phyloP scores from a whole-genome alignment of 2,797 vertebrate species.

The Danionella dracula region DNA sequence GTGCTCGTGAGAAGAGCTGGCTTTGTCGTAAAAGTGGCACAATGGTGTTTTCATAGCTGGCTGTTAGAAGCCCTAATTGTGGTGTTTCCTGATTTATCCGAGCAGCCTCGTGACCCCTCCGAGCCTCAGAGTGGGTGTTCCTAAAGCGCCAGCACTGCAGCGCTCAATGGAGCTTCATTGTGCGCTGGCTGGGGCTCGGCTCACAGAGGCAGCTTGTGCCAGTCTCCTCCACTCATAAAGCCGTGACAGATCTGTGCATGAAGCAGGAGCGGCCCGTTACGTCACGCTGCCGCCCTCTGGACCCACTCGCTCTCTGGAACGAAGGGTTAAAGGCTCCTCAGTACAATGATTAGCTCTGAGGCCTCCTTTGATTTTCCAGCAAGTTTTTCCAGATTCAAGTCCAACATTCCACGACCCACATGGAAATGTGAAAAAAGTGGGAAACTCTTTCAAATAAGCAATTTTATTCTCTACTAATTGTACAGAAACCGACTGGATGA shows the following conservation, averaged over 20 bases:
- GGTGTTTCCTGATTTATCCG: conserved; percentile 4
- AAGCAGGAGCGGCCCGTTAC: conserved; percentile 24
- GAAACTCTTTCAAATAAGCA: no score
- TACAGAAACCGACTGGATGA: no score
- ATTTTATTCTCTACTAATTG: no score
- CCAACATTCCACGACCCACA: no score
- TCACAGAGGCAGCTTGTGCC: conserved; percentile 72
- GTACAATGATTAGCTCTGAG: no score
- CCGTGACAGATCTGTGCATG: conserved; percentile 50
- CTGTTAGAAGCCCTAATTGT: background rate
- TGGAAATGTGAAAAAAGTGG: no score
- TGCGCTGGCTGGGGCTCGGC: conserved; percentile 48
- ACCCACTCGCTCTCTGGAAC: background rate
- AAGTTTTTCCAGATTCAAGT: no score
- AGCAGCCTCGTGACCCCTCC: background rate
- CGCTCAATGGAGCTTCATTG: conserved; percentile 64
- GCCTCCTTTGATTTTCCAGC: no score
- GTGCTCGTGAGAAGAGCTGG: background rate
- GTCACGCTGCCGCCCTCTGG: background rate
- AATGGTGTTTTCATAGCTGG: conserved; percentile 10
- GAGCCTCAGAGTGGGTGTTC: conserved; percentile 45
- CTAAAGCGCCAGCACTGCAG: conserved; percentile 41
- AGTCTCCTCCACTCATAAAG: conserved; percentile 64
- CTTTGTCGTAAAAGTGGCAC: background rate
- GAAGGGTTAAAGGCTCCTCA: no score